phyloP scores from a whole-genome alignment of 2,888 invertebrate genomes.

The Rhagium mordax region DNA sequence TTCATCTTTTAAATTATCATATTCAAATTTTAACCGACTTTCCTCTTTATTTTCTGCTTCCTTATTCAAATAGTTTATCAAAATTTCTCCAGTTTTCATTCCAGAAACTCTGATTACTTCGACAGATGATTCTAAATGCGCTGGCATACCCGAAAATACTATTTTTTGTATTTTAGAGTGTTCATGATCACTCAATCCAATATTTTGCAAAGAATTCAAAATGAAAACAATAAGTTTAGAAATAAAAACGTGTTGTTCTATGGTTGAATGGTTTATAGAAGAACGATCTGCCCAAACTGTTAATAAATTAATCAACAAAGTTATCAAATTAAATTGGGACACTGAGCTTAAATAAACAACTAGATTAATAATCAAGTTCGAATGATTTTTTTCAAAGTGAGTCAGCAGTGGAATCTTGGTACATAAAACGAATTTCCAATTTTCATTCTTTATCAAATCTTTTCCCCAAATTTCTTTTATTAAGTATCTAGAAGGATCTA shows the following conservation, averaged over 20 bases:
- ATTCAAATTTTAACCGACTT: slow-evolving; percentile 78
- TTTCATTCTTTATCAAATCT: slow-evolving; percentile 70
- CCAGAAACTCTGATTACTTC: slow-evolving; percentile 78
- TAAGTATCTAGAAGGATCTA: slow-evolving; percentile 69
- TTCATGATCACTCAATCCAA: slow-evolving; percentile 59
- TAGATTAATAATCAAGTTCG: slow-evolving; percentile 74
- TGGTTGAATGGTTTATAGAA: slow-evolving; percentile 75
- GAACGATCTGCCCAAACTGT: slow-evolving; percentile 81
- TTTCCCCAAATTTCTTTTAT: slow-evolving; percentile 73
- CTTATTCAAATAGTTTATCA: slow-evolving; percentile 72
- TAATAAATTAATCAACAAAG: slow-evolving; percentile 74
- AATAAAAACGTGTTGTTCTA: slow-evolving; percentile 81
- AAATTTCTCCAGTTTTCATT: slow-evolving; percentile 82
- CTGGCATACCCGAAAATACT: slow-evolving; percentile 78
- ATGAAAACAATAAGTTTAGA: slow-evolving; percentile 78
- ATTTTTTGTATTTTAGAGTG: slow-evolving; percentile 70
- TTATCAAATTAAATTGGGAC: slow-evolving; percentile 63
- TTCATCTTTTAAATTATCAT: slow-evolving; percentile 72
- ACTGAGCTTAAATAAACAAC: slow-evolving; percentile 74
- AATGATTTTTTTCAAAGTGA: slow-evolving; percentile 69
- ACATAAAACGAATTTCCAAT: slow-evolving; percentile 80
- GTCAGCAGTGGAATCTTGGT: slow-evolving; percentile 76
- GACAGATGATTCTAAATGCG: slow-evolving; percentile 79
- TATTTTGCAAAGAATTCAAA: slow-evolving; percentile 71
- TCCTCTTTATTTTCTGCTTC: slow-evolving; percentile 66